phyloP scores from a whole-genome alignment of 2,113 vertebrate species.

The Oenanthe oenanthe region DNA sequence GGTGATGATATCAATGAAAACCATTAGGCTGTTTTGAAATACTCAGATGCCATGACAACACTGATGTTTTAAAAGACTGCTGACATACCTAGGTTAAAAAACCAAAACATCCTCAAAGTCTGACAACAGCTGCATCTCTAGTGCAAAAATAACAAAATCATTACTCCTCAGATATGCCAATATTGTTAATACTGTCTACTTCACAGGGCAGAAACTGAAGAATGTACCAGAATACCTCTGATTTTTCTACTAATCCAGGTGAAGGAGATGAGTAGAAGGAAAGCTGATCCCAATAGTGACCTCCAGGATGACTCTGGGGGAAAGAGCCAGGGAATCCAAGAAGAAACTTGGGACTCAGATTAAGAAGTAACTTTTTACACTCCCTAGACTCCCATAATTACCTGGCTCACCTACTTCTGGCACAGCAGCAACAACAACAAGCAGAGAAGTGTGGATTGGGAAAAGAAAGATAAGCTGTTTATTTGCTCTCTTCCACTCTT shows the following conservation, averaged over 20 bases:
- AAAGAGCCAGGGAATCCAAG: not conserved
- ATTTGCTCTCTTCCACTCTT: not conserved
- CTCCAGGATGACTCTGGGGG: not conserved
- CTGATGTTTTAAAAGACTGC: not conserved
- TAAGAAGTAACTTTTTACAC: not conserved
- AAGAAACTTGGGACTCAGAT: not conserved
- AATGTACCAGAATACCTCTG: not conserved
- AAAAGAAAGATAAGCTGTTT: not conserved
- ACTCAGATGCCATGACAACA: not conserved
- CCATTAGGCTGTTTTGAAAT: not conserved
- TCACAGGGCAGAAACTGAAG: not conserved
- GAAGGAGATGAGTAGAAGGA: not conserved
- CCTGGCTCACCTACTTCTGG: not conserved
- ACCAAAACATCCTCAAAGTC: not conserved
- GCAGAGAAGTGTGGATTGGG: not conserved
- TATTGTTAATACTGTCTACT: not conserved
- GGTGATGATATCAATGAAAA: not conserved
- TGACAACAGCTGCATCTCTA: not conserved
- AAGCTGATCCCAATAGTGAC: not conserved
- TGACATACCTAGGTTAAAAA: not conserved
- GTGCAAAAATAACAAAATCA: not conserved
- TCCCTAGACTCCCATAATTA: not conserved
- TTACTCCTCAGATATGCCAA: not conserved
- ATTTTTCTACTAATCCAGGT: not conserved
- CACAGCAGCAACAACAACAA: not conserved